Base-by-base conservation (phyloP, 1,140 invertebrate genomes). In the Aphaenogaster ashmeadi region DNA sequence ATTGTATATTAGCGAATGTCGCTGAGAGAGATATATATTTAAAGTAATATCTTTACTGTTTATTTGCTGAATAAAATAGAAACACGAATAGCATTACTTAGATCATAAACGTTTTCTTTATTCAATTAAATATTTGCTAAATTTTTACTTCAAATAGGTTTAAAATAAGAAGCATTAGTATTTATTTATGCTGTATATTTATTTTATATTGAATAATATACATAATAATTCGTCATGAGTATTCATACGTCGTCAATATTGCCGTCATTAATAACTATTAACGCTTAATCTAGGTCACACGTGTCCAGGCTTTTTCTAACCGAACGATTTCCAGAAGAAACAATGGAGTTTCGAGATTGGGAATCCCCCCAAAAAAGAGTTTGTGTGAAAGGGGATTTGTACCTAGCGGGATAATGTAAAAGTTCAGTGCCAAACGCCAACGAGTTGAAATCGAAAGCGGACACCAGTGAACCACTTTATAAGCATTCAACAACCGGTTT, bases 21-120 rank as follows among this genome's bases (percentile, higher is more conserved):
- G 33, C 21, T 50, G 21, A 8, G 56, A 58, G 7, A 58, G 0
- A 21, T 58, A 15, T 62, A 72, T 18, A n/a, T 54, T 18, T 36
- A 71, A 71, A 18, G 4, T 75, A 15, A 58, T 54, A 21, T 15
- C n/a, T 4, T 21, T 18, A 81, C 38, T n/a, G 54, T 89, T 21
- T 89, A 21, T 21, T 21, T 90, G 79, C 89, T 86, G n/a, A 75
- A 75, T 84, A 85, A 80, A 89, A 74, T 66, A 66, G 78, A 71
- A 21, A 11, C 3, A 41, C 4, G 1, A 62, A 50, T 56, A 75
- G 11, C 27, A 66, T 44, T 5, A 67, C 8, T 11, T 9, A 21
- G 21, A 21, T 21, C 21, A 21, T 21, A 27, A 44, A 58, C 15
- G 41, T 9, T 41, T 64, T 8, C 3, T 66, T 79, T 18, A 54